Percentiles rank a stretch among this genome's conserved stretches.
phyloP scores from a whole-genome alignment of 2,113 vertebrate species.

The Puma concolor region DNA sequence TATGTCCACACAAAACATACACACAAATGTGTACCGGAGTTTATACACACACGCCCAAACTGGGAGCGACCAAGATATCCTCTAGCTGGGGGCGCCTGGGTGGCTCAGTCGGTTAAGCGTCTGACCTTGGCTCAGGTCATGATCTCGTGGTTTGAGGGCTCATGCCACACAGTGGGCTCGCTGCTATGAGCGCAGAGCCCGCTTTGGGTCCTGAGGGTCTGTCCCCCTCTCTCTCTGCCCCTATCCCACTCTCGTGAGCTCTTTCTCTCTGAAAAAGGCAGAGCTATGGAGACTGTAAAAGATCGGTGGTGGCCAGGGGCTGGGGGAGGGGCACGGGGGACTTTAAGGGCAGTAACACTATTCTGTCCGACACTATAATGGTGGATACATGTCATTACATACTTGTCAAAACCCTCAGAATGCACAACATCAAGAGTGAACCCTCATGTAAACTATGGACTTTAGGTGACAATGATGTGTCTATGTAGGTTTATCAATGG shows the following conservation, averaged over 20 bases:
- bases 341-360: background rate
- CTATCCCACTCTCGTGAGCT: too few relatives aligned
- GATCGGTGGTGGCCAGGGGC: background rate
- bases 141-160: too few relatives aligned
- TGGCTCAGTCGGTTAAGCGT: too few relatives aligned
- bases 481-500: background rate
- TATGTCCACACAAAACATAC: background rate
- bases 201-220: too few relatives aligned
- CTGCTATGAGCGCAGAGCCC: too few relatives aligned
- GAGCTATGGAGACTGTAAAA: background rate
- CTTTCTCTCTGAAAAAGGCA: background rate
- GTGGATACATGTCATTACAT: background rate
- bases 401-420: background rate
- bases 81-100: background rate
- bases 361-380: background rate
- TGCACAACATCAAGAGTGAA: background rate
- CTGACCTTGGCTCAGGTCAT: too few relatives aligned
- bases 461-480: background rate
- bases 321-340: background rate
- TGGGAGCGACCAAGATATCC: background rate
- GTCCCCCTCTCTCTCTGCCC: too few relatives aligned
- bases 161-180: too few relatives aligned
- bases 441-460: background rate
- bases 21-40: background rate
- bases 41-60: background rate